Conservation (phyloP, 2,797 vertebrate genomes). For the Muraenolepis orangiensis region DNA sequence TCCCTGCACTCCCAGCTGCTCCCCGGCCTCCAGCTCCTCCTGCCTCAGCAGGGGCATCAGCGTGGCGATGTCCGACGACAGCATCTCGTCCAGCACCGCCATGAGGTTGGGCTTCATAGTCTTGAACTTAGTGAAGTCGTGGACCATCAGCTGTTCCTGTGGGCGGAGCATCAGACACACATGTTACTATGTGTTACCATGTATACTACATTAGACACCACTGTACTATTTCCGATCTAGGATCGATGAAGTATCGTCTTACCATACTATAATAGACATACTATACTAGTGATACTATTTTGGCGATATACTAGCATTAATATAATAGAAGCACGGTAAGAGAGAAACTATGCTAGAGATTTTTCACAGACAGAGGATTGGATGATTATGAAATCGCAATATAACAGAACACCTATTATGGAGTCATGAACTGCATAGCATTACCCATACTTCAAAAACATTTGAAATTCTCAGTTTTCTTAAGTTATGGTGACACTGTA, state of each 20-base stretch:
- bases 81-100: constrained; percentile 81
- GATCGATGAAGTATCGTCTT: neutral
- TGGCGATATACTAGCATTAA: too few species aligned
- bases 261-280: neutral
- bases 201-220: too few species aligned
- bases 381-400: neutral
- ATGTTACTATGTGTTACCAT: too few species aligned
- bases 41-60: constrained; percentile 90
- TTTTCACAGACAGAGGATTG: too few species aligned
- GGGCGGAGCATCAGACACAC: neutral
- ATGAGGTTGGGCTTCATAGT: constrained; percentile 84
- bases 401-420: neutral
- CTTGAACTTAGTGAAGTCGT: constrained; percentile 91
- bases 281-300: too few species aligned
- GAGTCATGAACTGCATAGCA: neutral
- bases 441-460: neutral
- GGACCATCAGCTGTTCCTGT: constrained; percentile 86
- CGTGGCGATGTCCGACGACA: constrained; percentile 83
- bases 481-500: neutral
- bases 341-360: too few species aligned
- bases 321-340: neutral
- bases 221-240: neutral
- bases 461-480: neutral
- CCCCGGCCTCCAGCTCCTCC: constrained; percentile 83
- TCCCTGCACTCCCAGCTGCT: constrained; percentile 81